Percentiles rank a stretch among this genome's conserved stretches.
phyloP scores from a whole-genome alignment of 1,140 invertebrate species.

The Leptinotarsa lineolata region DNA sequence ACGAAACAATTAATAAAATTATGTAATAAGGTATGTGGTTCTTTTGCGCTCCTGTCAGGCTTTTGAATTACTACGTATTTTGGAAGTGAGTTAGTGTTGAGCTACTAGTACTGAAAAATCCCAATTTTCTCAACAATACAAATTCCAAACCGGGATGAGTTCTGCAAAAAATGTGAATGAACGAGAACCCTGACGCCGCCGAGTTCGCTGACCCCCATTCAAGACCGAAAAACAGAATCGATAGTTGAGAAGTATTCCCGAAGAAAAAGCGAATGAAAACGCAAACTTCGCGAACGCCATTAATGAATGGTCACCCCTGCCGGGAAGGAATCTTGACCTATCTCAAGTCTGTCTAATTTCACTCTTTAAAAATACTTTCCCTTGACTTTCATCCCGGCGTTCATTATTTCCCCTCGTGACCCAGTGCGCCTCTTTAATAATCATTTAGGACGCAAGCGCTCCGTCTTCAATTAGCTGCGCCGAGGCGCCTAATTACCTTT shows the following conservation, averaged over 20 bases:
- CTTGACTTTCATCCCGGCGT: slow-evolving; percentile 50
- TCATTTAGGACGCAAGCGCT: slow-evolving; percentile 44
- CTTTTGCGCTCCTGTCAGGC: too few species aligned
- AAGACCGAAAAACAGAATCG: background rate
- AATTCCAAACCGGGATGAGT: too few species aligned
- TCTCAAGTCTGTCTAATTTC: slow-evolving; percentile 52
- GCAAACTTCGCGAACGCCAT: too few species aligned
- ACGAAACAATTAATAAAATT: too few species aligned
- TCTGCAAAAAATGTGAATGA: too few species aligned
- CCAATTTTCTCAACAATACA: too few species aligned
- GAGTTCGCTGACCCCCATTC: background rate
- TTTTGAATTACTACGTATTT: too few species aligned
- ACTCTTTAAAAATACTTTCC: slow-evolving; percentile 54
- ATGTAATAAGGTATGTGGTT: too few species aligned
- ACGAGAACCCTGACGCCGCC: background rate
- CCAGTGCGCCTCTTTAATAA: slow-evolving; percentile 53
- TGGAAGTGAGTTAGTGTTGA: too few species aligned
- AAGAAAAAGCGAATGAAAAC: background rate
- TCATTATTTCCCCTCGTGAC: slow-evolving; percentile 55
- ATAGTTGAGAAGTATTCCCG: background rate
- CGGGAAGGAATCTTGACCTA: slow-evolving; percentile 43
- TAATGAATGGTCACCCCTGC: background rate
- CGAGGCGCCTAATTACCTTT: slow-evolving; percentile 51
- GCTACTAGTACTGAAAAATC: too few species aligned
- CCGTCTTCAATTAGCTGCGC: slow-evolving; percentile 51